A percentile compares a stretch with the other conserved stretches of the same genome.
phyloP scores from a whole-genome alignment of 2,888 invertebrate species.

The Apamea sordens region DNA sequence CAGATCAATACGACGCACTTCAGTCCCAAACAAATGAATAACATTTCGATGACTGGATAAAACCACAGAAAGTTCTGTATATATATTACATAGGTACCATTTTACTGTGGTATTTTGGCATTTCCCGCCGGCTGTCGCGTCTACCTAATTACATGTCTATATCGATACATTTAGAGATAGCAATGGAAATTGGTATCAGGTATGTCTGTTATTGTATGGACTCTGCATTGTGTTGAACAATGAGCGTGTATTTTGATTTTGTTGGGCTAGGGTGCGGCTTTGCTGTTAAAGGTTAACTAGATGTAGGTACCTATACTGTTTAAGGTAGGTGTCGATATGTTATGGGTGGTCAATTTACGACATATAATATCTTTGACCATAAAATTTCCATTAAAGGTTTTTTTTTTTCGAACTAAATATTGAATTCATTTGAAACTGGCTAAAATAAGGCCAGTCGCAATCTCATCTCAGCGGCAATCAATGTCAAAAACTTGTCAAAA shows the following conservation, averaged over 20 bases:
- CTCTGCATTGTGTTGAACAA: slow-evolving; percentile 36
- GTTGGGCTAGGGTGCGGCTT: slow-evolving; percentile 18
- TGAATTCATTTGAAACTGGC: neutral
- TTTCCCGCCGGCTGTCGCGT: slow-evolving; percentile 51
- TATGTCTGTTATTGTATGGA: slow-evolving; percentile 20
- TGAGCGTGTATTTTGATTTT: slow-evolving; percentile 30
- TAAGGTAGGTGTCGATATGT: slow-evolving; percentile 1
- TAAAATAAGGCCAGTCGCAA: neutral
- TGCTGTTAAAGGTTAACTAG: slow-evolving; percentile 38
- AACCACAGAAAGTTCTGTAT: slow-evolving; percentile 41
- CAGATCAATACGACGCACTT: neutral
- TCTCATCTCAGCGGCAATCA: neutral
- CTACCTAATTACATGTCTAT: slow-evolving; percentile 47
- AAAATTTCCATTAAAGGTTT: neutral
- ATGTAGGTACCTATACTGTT: slow-evolving; percentile 28
- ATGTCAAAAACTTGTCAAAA: neutral
- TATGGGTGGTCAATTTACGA: slow-evolving; percentile 10
- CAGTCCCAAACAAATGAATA: slow-evolving; percentile 26
- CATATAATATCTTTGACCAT: neutral
- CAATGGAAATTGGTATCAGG: slow-evolving; percentile 15
- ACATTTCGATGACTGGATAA: slow-evolving; percentile 41
- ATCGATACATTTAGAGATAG: slow-evolving; percentile 22
- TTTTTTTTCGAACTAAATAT: neutral
- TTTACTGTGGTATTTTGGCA: slow-evolving; percentile 36
- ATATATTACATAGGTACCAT: neutral